phyloP scores from a whole-genome alignment of 2,797 vertebrate species.

The Crenichthys baileyi region DNA sequence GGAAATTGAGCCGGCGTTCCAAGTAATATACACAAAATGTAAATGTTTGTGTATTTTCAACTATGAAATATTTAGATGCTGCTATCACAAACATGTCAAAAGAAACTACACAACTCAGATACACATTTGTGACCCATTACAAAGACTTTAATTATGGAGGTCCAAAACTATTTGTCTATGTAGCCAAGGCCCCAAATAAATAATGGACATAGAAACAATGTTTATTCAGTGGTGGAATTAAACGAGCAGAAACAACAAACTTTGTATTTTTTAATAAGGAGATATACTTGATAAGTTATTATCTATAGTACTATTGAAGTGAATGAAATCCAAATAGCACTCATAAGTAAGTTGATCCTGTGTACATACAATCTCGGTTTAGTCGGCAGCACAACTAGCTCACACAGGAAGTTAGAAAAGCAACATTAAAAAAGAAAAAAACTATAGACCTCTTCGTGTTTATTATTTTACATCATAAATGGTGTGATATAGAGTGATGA shows the following conservation, averaged over 20 bases:
- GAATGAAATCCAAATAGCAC: not conserved
- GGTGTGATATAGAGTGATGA: not conserved
- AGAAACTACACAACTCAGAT: not conserved
- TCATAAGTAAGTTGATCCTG: not conserved
- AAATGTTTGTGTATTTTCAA: not conserved
- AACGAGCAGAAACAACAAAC: not conserved
- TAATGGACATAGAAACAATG: too few relatives aligned
- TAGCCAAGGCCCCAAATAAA: not conserved
- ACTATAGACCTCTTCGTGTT: too few relatives aligned
- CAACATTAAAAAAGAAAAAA: not conserved
- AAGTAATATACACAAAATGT: not conserved
- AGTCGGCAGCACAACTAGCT: not conserved
- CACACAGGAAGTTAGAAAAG: not conserved
- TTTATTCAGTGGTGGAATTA: not conserved
- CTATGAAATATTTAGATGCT: not conserved
- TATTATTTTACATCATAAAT: not conserved
- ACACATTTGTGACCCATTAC: not conserved
- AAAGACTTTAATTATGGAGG: not conserved
- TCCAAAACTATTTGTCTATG: not conserved
- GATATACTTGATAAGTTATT: not conserved
- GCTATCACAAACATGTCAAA: not conserved
- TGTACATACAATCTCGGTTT: not conserved
- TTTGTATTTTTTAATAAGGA: too few relatives aligned
- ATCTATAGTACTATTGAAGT: not conserved
- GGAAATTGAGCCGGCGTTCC: not conserved